Evolutionary conservation across 1,140 invertebrate genomes (phyloP), one percentile per base, ranked within the genome.

Genomic region (Dryas iulia): DNA sequence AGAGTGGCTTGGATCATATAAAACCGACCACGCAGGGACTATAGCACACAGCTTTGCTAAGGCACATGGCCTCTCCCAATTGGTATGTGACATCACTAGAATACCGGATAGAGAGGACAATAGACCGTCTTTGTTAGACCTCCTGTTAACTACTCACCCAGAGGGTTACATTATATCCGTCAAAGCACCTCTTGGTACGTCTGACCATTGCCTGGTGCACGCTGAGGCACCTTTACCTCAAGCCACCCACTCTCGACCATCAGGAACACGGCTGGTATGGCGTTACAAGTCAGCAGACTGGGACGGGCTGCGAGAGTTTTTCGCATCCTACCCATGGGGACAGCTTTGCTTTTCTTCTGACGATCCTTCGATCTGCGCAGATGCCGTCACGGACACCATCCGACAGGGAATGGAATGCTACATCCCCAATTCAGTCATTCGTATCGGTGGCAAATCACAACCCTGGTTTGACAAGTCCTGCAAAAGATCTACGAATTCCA

Each of bases 111-210:
- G 3, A 6, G 21, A 61, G 33, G 25, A 47, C 35, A 21, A 61
- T 47, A 61, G 23, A 25, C 47, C 61, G 12, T 67, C 26, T 11
- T 67, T 67, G 25, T 23, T 67, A n/a, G 65, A 59, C 30, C 57
- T 59, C 59, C 24, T 59, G 57, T 25, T 60, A 26, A 30, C 57
- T 52, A 67, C 57, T 5, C 65, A 25, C 33, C 66, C 14, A 12
- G 65, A 67, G 2, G 57, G 57, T 10, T 60, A 67, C 18, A 25
- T 10, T 24, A 39, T 60, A 35, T 60, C 6, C 11, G 12, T 60
- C n/a, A 33, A n/a, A n/a, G n/a, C n/a, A n/a, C n/a, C n/a, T n/a
- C n/a, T n/a, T 11, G 33, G 65, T 21, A 53, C 65, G 28, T 59
- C 39, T 59, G 56, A 53, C 35, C 39, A 67, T 25, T 59, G 35